A percentile compares a stretch with the other conserved stretches of the same genome.
These are phyloP conservation scores for Toxostoma redivivum DNA, from an alignment of 2,113 vertebrate genomes.

Conservation along the genomic window DNA sequence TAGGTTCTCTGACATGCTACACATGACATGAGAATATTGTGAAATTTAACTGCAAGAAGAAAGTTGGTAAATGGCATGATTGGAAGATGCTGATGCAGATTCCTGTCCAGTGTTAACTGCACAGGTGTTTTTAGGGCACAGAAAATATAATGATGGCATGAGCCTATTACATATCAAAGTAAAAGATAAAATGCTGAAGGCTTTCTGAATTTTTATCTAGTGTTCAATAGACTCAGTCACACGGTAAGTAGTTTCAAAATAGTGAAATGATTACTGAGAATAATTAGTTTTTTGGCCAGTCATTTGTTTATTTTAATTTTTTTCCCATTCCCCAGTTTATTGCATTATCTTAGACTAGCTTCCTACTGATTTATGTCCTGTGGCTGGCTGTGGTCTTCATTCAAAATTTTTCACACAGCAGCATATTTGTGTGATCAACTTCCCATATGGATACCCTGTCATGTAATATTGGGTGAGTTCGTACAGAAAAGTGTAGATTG, in stretches of 20 bases:
- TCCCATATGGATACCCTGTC: background rate
- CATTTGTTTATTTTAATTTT: background rate
- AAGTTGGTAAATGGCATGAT: background rate
- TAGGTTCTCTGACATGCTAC: background rate
- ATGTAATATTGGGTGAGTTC: background rate
- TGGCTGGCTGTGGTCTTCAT: background rate
- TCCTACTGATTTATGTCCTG: background rate
- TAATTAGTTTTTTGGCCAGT: background rate
- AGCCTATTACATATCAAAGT: background rate
- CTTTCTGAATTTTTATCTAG: background rate
- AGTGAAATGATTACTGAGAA: background rate
- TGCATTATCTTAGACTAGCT: background rate
- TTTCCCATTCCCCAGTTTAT: background rate
- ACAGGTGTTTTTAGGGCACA: background rate
- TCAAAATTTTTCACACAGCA: background rate
- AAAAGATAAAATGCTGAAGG: background rate
- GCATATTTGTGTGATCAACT: background rate
- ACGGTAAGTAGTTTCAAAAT: background rate
- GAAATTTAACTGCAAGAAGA: background rate
- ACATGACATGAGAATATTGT: background rate
- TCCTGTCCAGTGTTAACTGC: background rate
- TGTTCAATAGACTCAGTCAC: background rate
- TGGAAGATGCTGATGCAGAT: background rate
- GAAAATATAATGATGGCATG: background rate
- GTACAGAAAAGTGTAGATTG: background rate